Conservation (phyloP, 2,888 invertebrate genomes). For the Cryptosula pallasiana region DNA sequence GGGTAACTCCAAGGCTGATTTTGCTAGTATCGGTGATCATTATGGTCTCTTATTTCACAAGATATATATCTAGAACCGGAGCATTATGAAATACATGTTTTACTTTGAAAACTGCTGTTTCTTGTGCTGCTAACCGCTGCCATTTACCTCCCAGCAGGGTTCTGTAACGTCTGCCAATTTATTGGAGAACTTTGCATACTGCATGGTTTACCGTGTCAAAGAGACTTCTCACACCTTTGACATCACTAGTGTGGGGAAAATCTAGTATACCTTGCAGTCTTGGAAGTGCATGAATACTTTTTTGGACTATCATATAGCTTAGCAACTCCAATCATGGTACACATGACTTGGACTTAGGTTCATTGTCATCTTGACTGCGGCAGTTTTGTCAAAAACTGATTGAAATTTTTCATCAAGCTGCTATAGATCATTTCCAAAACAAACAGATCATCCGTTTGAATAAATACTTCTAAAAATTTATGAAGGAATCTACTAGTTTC, state of each 20-base stretch:
- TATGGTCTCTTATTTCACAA: conserved; percentile 23
- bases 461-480: not conserved
- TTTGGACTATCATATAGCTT: not conserved
- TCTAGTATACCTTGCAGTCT: conserved; percentile 25
- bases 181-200: conserved; percentile 28
- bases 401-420: not conserved
- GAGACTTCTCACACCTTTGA: conserved; percentile 28
- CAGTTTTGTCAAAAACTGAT: not conserved
- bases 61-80: conserved; percentile 26
- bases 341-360: not conserved
- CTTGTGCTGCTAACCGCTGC: conserved; percentile 28
- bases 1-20: conserved; percentile 29
- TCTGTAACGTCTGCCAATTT: conserved; percentile 25
- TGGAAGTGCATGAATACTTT: not conserved
- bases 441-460: conserved; percentile 5
- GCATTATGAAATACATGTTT: conserved; percentile 23
- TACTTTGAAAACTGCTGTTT: conserved; percentile 25
- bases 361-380: not conserved
- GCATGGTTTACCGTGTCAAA: conserved; percentile 28
- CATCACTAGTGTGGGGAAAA: conserved; percentile 25
- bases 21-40: conserved; percentile 26
- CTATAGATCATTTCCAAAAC: not conserved
- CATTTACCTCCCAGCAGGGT: conserved; percentile 26
- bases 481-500: not conserved
- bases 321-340: not conserved